Evolutionary conservation across 2,888 invertebrate genomes (phyloP), one percentile per base, ranked within the genome.

Genomic region (Acleris cristana): DNA sequence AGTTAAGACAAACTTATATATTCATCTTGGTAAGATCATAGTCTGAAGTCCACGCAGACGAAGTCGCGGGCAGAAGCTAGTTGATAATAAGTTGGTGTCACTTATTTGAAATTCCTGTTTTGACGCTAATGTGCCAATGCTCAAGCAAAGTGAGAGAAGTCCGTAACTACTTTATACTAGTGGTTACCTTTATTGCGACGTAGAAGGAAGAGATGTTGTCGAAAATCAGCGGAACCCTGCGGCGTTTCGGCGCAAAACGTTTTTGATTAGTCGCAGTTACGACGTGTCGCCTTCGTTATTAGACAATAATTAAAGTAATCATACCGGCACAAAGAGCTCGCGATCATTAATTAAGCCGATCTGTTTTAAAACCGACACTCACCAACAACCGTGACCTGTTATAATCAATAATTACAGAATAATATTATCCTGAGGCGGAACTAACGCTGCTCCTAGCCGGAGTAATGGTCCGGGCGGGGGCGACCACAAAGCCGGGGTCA

Each of bases 371-470:
- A 84, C 78, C 80, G 76, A 81, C 79, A 78, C 78, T 77, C 79
- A 81, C 76, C 80, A 78, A 82, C 82, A 85, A 84, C 87, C 91
- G 84, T 92, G 89, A 89, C 86, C 87, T 80, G 81, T 72, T 83
- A 84, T 91, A 90, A 92, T 91, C 90, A 88, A 91, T 91, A 90
- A 92, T 90, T 90, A 91, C 85, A 81, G 85, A 85, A 87, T 85
- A 79, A 83, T 86, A 83, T 85, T 81, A 83, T 79, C 78, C 82
- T 82, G 86, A 85, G 77, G 85, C 85, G 90, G 84, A 92, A 91
- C 92, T 82, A 92, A 92, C 89, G 73, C 76, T 77, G 84, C 80
- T 84, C 79, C 81, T 82, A 83, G 74, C 83, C 81, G 79, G 77
- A 77, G 79, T 74, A 70, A 70, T 70, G 64, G 72, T 62, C 78